Percentiles rank a stretch among this genome's conserved stretches.
These are phyloP conservation scores for Trachelipus rathkii DNA, from an alignment of 1,140 invertebrate species.

Conservation along the genomic window DNA sequence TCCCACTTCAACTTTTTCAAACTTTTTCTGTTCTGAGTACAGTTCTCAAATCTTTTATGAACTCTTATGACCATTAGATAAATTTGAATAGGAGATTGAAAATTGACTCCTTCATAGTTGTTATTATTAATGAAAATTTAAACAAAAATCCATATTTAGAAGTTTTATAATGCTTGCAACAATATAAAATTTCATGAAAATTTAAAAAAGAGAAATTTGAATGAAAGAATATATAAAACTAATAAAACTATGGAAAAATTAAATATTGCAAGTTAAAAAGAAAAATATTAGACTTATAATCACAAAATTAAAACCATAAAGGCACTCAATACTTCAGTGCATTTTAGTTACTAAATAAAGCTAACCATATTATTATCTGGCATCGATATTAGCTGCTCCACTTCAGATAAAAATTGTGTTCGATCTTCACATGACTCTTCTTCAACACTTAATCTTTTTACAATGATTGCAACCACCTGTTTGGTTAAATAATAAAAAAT, in stretches of 20 bases:
- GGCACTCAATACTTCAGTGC: background rate
- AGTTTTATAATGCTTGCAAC: background rate
- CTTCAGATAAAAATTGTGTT: constrained; percentile 65
- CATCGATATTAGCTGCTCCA: constrained; percentile 66
- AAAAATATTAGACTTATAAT: constrained; percentile 15
- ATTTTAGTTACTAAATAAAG: background rate
- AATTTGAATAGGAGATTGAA: no score
- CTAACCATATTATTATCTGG: constrained; percentile 49
- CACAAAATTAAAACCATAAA: background rate
- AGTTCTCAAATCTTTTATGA: no score
- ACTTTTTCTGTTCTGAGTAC: background rate
- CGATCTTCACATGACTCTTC: constrained; percentile 66
- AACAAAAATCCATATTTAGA: background rate
- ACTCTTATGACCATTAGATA: no score
- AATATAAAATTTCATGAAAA: no score
- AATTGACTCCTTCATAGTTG: no score
- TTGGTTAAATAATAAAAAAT: no score
- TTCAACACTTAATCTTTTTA: constrained; percentile 69
- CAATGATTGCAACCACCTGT: constrained; percentile 73
- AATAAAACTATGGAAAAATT: background rate
- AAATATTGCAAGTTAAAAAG: constrained; percentile 39
- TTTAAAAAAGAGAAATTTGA: no score
- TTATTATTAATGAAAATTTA: no score
- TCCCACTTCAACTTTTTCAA: background rate
- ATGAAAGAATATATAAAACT: no score